Conservation (phyloP, 2,797 vertebrate genomes). For the Salmo trutta region DNA sequence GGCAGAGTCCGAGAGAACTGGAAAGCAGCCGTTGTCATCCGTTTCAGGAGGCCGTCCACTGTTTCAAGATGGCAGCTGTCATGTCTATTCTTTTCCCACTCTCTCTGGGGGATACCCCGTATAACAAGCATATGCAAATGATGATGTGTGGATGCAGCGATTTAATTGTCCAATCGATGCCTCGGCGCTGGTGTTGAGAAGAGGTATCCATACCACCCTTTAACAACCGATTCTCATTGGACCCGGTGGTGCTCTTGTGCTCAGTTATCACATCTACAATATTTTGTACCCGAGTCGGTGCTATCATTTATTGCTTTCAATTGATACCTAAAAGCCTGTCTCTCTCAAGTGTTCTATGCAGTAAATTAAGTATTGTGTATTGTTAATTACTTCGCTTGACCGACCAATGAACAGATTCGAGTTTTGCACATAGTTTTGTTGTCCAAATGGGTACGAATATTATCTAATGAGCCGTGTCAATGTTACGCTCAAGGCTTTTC, state of each 20-base stretch:
- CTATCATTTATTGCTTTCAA: neutral
- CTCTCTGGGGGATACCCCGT: neutral
- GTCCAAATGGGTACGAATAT: neutral
- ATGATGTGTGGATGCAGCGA: neutral
- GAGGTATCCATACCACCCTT: neutral
- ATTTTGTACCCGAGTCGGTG: neutral
- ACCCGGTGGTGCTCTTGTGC: neutral
- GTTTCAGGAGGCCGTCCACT: neutral
- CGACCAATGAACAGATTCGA: neutral
- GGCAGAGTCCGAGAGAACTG: neutral
- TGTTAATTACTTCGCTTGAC: neutral
- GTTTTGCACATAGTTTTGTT: neutral
- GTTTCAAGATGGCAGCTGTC: slow-evolving; percentile 13
- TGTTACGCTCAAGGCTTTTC: neutral
- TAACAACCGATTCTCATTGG: neutral
- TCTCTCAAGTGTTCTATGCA: neutral
- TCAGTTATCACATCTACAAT: neutral
- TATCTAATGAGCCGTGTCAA: neutral
- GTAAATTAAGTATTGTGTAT: too few species aligned
- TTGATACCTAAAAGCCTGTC: neutral
- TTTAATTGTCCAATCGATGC: slow-evolving; percentile 3
- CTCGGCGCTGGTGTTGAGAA: neutral
- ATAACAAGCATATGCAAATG: slow-evolving; percentile 3
- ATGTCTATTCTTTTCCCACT: neutral
- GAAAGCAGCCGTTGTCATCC: neutral